Evolutionary conservation across 2,113 vertebrate species (phyloP).

Genomic region (Garra rufa): DNA sequence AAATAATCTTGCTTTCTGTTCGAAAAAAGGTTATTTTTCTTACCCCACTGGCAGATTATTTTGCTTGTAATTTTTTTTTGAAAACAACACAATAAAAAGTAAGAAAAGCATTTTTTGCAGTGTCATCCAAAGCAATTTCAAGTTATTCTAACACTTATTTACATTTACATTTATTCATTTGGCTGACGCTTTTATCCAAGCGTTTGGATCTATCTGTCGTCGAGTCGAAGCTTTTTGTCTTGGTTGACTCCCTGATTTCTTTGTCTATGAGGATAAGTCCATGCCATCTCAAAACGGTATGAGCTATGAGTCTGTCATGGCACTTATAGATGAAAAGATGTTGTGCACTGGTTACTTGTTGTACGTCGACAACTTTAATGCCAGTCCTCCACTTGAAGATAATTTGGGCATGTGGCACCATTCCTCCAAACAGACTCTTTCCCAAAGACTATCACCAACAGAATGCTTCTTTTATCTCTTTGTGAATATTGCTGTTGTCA

Average conservation of each 20-base stretch:
- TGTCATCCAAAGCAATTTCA: no score
- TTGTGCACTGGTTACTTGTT: conserved; percentile 39
- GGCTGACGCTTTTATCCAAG: no score
- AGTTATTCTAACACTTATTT: no score
- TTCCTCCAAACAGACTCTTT: background rate
- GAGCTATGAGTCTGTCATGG: background rate
- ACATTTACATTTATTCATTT: no score
- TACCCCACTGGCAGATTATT: no score
- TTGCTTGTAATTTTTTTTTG: no score
- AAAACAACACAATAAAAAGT: no score
- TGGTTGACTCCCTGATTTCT: background rate
- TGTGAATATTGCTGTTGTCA: background rate
- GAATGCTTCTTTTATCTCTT: background rate
- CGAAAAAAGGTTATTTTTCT: no score
- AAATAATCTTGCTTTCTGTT: no score
- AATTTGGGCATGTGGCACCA: background rate
- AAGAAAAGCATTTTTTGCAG: no score
- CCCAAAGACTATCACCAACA: background rate
- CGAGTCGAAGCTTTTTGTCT: background rate
- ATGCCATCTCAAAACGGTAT: background rate
- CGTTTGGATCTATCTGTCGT: no score
- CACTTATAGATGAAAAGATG: background rate
- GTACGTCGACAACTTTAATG: background rate
- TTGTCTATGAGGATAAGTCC: background rate
- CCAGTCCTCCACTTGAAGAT: background rate